phyloP scores from a whole-genome alignment of 2,888 invertebrate genomes.

The Alsophila aescularia region DNA sequence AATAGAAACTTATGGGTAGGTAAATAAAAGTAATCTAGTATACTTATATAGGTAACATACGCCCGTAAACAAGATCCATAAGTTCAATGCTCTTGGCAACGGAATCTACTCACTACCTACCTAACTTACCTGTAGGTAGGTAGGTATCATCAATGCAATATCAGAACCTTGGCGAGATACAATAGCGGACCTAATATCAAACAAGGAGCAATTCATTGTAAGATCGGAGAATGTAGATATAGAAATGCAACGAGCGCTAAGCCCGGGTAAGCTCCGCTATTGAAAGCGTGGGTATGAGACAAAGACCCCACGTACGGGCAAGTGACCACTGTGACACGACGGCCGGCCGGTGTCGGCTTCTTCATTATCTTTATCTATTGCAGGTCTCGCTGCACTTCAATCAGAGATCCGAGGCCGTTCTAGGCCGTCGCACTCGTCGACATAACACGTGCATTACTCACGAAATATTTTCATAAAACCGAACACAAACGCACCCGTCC shows the following conservation, averaged over 20 bases:
- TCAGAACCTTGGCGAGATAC: conserved; percentile 27
- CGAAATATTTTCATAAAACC: conserved; percentile 85
- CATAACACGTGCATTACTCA: conserved; percentile 85
- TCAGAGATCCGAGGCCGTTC: conserved; percentile 77
- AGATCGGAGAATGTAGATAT: conserved; percentile 65
- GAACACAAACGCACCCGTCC: conserved; percentile 78
- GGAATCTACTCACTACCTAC: conserved; percentile 31
- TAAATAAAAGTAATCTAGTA: too few species aligned
- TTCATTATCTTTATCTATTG: conserved; percentile 65
- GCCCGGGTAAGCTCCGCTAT: conserved; percentile 53
- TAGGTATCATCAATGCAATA: conserved; percentile 49
- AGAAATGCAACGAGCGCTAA: conserved; percentile 59
- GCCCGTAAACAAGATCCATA: conserved; percentile 35
- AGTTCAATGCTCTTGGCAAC: conserved; percentile 25
- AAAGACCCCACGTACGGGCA: conserved; percentile 55
- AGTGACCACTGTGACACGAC: conserved; percentile 44
- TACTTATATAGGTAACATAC: conserved; percentile 12
- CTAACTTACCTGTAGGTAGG: too few species aligned
- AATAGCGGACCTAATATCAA: conserved; percentile 48
- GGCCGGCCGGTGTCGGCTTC: conserved; percentile 38
- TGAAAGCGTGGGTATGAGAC: conserved; percentile 59
- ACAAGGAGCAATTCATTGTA: conserved; percentile 60
- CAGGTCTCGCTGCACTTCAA: conserved; percentile 67
- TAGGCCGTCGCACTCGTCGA: conserved; percentile 80
- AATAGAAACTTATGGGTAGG: too few species aligned